phyloP scores from a whole-genome alignment of 2,797 vertebrate genomes.

The Poecile montanus region DNA sequence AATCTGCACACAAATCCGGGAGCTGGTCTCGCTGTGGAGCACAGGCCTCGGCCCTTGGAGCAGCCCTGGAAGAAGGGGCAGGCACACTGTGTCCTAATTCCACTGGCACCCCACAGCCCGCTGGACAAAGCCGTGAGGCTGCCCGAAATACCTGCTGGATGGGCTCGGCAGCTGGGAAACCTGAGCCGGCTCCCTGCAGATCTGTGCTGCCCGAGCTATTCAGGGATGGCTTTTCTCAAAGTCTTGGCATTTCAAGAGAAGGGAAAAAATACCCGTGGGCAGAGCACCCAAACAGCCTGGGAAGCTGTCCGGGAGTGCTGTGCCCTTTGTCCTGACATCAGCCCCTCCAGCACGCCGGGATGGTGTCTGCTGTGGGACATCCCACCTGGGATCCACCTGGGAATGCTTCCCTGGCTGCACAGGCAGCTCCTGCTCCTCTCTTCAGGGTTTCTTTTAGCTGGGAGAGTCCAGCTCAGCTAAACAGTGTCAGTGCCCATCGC shows the following conservation, averaged over 20 bases:
- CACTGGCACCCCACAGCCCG: background rate
- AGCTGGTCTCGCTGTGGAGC: background rate
- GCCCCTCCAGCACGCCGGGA: rapidly evolving
- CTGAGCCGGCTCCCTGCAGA: background rate
- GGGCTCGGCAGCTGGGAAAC: background rate
- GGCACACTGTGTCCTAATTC: background rate
- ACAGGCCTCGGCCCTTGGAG: background rate
- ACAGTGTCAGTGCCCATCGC: rapidly evolving
- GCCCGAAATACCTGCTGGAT: background rate
- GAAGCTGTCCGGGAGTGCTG: background rate
- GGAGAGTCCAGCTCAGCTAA: background rate
- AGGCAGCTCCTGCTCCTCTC: background rate
- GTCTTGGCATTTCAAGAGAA: background rate
- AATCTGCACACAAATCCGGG: background rate
- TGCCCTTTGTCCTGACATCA: background rate
- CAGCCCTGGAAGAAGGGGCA: background rate
- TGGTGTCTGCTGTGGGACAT: rapidly evolving
- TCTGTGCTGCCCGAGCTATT: background rate
- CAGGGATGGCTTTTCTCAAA: background rate
- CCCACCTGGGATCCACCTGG: background rate
- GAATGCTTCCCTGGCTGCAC: rapidly evolving
- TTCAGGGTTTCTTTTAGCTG: background rate
- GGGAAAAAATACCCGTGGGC: background rate
- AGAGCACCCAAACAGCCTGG: background rate
- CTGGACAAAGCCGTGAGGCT: background rate